Conservation (phyloP, 2,888 invertebrate species). For the Ormyrus pomaceus region DNA sequence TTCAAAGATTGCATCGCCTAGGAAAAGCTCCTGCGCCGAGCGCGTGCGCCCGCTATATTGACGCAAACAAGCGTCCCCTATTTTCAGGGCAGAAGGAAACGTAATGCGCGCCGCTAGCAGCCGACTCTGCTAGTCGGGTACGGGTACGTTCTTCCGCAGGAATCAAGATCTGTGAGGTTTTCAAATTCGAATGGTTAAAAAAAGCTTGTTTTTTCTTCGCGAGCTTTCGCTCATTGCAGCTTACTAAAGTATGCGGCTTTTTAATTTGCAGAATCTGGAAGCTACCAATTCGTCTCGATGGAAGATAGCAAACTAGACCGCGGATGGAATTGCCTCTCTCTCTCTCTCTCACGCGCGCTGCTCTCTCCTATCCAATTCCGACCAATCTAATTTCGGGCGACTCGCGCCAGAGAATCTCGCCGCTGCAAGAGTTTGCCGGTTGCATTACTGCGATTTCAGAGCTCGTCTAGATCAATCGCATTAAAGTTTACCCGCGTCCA, state of each 20-base stretch:
- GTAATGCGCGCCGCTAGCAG: background rate
- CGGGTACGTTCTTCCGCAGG: background rate
- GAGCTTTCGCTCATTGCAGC: too few species aligned
- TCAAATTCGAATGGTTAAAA: too few species aligned
- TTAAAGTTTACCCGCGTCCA: constrained; percentile 13
- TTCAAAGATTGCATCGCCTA: constrained; percentile 75
- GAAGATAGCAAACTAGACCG: constrained; percentile 9
- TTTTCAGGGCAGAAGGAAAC: constrained; percentile 1
- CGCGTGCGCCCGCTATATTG: constrained; percentile 30
- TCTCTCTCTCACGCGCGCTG: background rate
- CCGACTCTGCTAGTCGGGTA: background rate
- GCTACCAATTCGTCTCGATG: constrained; percentile 58
- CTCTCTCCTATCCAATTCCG: constrained; percentile 36
- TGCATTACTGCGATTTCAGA: background rate
- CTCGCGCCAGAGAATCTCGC: background rate
- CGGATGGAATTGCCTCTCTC: constrained; percentile 23
- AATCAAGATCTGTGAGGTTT: background rate
- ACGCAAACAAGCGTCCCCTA: constrained; percentile 19
- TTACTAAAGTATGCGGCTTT: constrained; percentile 58
- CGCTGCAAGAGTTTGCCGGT: constrained; percentile 15
- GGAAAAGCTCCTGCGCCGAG: constrained; percentile 69
- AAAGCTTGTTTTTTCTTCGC: too few species aligned
- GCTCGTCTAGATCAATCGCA: constrained; percentile 23
- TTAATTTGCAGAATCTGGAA: constrained; percentile 62
- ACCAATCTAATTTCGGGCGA: constrained; percentile 46